Evolutionary conservation across 1,140 invertebrate genomes (phyloP).

Genomic region (Drosophila parabipectinata): DNA sequence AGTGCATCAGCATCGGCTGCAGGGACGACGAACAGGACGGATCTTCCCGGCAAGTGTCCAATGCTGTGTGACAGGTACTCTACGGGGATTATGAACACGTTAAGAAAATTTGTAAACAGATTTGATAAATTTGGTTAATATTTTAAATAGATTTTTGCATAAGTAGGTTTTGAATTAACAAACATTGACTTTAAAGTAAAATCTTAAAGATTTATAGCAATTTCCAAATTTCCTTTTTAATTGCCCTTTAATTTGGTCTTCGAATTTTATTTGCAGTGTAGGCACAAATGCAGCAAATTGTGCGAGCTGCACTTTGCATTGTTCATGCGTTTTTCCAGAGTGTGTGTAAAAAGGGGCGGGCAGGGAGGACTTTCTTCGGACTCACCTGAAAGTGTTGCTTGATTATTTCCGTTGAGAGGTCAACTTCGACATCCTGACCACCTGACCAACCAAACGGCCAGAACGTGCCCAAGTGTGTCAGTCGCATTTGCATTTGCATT

Average conservation of each 20-base stretch:
- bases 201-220: no score
- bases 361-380: constrained; percentile 30
- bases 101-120: neutral
- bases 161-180: no score
- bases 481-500: constrained; percentile 46
- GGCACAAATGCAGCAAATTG: constrained; percentile 52
- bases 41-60: constrained; percentile 91
- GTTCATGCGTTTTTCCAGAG: constrained; percentile 14
- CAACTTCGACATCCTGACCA: constrained; percentile 83
- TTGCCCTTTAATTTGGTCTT: no score
- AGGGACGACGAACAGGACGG: constrained; percentile 90
- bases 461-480: constrained; percentile 77
- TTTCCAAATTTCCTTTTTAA: no score
- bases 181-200: no score
- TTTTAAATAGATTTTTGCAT: neutral
- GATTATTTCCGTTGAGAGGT: constrained; percentile 84
- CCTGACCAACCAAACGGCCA: constrained; percentile 58
- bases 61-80: constrained; percentile 91
- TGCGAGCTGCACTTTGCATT: constrained; percentile 57
- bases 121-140: neutral
- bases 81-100: constrained; percentile 70
- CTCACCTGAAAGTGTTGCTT: constrained; percentile 84
- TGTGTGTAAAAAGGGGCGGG: neutral
- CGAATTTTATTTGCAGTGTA: constrained; percentile 4
- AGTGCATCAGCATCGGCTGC: constrained; percentile 91